phyloP scores from a whole-genome alignment of 2,113 vertebrate species.

The Gopherus evgoodei region DNA sequence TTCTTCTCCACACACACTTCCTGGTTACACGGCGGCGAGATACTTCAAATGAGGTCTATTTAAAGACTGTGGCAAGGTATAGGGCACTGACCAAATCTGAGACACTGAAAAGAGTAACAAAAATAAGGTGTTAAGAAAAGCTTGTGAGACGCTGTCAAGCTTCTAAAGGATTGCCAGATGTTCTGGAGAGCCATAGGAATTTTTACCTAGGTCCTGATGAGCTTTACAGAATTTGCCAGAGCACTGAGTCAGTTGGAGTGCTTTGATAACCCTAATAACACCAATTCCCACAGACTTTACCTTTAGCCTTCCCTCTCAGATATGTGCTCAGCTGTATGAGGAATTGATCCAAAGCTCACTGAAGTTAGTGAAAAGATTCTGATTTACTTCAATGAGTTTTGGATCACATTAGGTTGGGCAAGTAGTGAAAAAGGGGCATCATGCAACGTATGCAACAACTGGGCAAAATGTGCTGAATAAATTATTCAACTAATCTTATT shows the following conservation, averaged over 20 bases:
- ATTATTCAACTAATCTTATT: no score
- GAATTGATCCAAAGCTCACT: background rate
- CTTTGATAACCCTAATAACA: no score
- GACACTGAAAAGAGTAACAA: background rate
- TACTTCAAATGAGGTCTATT: background rate
- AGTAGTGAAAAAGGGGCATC: background rate
- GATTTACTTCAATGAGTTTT: background rate
- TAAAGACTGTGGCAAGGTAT: background rate
- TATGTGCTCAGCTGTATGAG: background rate
- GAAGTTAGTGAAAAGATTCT: background rate
- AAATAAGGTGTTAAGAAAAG: background rate
- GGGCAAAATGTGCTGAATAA: background rate
- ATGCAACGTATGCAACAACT: background rate
- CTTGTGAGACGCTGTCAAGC: background rate
- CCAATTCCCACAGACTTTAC: no score
- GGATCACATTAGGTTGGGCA: background rate
- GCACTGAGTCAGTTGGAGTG: background rate
- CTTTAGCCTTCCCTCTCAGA: no score
- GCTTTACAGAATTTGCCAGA: background rate
- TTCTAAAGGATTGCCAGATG: background rate
- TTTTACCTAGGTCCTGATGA: background rate
- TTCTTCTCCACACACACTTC: rapidly evolving
- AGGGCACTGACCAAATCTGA: background rate
- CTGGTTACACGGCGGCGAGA: background rate
- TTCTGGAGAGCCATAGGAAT: rapidly evolving